Base-by-base conservation (phyloP, 1,140 invertebrate species). In the Luehdorfia chinensis region DNA sequence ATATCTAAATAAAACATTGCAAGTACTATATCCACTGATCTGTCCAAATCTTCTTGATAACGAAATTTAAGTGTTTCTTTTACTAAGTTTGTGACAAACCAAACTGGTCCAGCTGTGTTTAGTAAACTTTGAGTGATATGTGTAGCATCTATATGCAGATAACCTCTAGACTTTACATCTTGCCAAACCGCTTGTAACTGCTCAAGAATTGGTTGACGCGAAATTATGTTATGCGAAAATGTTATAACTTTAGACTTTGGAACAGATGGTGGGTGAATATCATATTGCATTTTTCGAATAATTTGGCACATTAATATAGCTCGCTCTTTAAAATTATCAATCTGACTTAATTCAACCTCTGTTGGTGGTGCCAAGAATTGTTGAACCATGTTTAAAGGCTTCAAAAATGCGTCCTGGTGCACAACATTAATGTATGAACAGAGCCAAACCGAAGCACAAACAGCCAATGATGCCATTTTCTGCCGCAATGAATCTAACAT, bases 361-460 rank as follows among this genome's bases (percentile, higher is more conserved):
- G 87, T 89, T 8, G 92, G 80, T 2, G 92, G 90, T 0, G 91
- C 91, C 16, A 95, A 78, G 53, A 97, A 93, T 53, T 95, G 94
- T 64, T 97, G 94, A 3, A 98, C 90, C 94, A 98, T 97, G 68
- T 94, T 95, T 47, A 96, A 90, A 0, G 96, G 95, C 79, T 97
- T 97, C 0, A 95, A 72, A 6, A 95, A 85, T 30, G 94, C 94
- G 71, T 96, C 94, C 66, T 96, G 93, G 62, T 94, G 93, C 0
- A 95, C 92, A 7, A 96, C 93, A 75, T 93, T 93, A 87, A 98
- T 96, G 68, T 97, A 96, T 34, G 95, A 93, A 70, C 96, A 97
- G 0, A 98, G 85, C 94, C 96, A 98, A 1, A 95, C 93, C 9
- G 95, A 92, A 14, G 96, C 94, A 67, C 96, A 97, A 0, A 98